Evolutionary conservation across 2,888 invertebrate species (phyloP), one percentile per base, ranked within the genome.

Genomic region (Dilophus febrilis): DNA sequence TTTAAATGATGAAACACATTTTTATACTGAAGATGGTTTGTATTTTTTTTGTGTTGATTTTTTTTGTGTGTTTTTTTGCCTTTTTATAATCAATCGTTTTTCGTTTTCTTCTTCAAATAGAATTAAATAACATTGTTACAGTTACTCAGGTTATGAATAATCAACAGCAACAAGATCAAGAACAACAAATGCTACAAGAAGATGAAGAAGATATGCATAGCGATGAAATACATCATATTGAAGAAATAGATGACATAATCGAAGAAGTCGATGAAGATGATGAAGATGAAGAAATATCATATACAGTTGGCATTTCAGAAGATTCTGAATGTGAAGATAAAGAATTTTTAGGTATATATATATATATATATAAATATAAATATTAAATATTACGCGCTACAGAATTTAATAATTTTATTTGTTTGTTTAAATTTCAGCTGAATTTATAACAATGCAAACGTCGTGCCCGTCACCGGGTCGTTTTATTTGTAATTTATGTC

Each of bases 401-500:
- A 16, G 35, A 35, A 18, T 32, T 11, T 19, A 38, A 14, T 11
- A 31, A 12, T 30, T 17, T 28, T 8, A 14, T 28, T 19, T 16
- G 12, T 32, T 34, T 40, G 31, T 40, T 40, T 40, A 22, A 46
- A 44, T 51, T 22, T 22, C 54, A 43, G 56, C 59, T 27, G 64
- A 64, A 46, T 61, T 64, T 45, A 63, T 64, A 6, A 53, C 56
- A 18, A 58, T 59, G 41, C 65, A 64, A 46, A 71, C 72, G 1
- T 68, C 71, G 1, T 65, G 69, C 0, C 64, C 70, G 18, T 64
- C 67, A 0, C 68, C 73, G 0, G 72, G 72, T 0, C 57, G 72
- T 2, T 72, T 71, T 46, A 65, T 71, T 2, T 74, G 74, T 52
- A 74, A 72, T 53, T 61, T 74, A 6, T 74, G 74, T 53, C 70